These are phyloP conservation scores for Platorchestia sp. DNA, from an alignment of 1,140 invertebrate species.

Conservation along the genomic window DNA sequence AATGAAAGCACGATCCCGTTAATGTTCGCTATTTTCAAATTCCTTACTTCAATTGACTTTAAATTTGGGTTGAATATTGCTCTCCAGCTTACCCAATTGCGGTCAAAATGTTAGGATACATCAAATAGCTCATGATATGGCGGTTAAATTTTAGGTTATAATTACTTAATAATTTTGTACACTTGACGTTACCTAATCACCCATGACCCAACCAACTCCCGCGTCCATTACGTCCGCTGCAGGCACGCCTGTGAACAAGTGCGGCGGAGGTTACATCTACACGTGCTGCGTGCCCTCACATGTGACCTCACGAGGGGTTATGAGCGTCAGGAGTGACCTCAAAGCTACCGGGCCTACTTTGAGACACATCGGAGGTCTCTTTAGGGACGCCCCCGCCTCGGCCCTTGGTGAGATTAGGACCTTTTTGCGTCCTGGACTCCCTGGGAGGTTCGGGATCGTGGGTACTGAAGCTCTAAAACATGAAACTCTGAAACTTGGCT, in stretches of 20 bases:
- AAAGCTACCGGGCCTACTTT: background rate
- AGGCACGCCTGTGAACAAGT: constrained; percentile 67
- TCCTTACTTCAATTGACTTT: too few relatives aligned
- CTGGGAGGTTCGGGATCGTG: background rate
- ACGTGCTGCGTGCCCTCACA: constrained; percentile 76
- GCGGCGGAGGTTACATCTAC: constrained; percentile 77
- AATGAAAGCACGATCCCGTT: too few relatives aligned
- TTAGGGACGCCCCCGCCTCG: constrained; percentile 58
- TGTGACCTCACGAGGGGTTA: constrained; percentile 11
- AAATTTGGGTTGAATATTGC: too few relatives aligned
- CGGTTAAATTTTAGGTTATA: too few relatives aligned
- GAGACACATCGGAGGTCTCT: constrained; percentile 19
- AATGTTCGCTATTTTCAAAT: too few relatives aligned
- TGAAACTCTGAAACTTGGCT: background rate
- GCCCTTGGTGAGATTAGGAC: constrained; percentile 48
- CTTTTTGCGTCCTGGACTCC: background rate
- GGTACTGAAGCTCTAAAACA: background rate
- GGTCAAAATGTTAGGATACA: too few relatives aligned
- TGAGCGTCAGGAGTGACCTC: constrained; percentile 33
- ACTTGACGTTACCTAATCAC: background rate
- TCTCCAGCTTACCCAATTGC: too few relatives aligned
- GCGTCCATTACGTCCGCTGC: background rate
- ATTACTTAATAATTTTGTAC: too few relatives aligned
- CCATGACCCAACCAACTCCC: background rate
- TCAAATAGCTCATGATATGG: too few relatives aligned